Percentiles rank a stretch among this genome's conserved stretches.
phyloP scores from a whole-genome alignment of 2,888 invertebrate genomes.

The Candidula unifasciata region DNA sequence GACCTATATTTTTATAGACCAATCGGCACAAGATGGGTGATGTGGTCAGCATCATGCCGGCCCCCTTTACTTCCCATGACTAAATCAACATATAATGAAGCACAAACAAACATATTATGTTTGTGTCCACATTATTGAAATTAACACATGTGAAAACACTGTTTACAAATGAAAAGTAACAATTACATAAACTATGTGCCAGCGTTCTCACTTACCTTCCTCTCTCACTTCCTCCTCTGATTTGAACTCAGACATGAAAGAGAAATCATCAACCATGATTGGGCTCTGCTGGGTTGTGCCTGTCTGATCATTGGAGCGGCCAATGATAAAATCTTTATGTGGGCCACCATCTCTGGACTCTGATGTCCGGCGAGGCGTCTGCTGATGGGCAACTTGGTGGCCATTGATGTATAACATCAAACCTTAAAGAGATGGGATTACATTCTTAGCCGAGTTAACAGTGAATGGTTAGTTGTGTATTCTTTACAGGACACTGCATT shows the following conservation, averaged over 20 bases:
- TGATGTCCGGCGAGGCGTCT: conserved; percentile 44
- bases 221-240: conserved; percentile 67
- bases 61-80: too few relatives aligned
- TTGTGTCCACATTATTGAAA: too few relatives aligned
- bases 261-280: conserved; percentile 73
- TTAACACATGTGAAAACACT: too few relatives aligned
- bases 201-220: conserved; percentile 60
- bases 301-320: conserved; percentile 70
- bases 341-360: conserved; percentile 48
- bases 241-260: conserved; percentile 70
- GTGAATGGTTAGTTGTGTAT: too few relatives aligned
- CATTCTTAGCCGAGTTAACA: not conserved
- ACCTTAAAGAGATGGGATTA: conserved; percentile 55
- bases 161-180: too few relatives aligned
- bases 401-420: conserved; percentile 73
- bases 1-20: too few relatives aligned
- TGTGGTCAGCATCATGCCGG: too few relatives aligned
- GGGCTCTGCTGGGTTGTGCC: conserved; percentile 58
- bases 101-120: too few relatives aligned
- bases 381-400: conserved; percentile 57
- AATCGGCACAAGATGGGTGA: too few relatives aligned
- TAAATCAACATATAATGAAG: too few relatives aligned
- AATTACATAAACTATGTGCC: too few relatives aligned
- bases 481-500: too few relatives aligned
- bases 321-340: conserved; percentile 71